Conservation (phyloP, 2,888 invertebrate species). For the Acanthopleura granulata region DNA sequence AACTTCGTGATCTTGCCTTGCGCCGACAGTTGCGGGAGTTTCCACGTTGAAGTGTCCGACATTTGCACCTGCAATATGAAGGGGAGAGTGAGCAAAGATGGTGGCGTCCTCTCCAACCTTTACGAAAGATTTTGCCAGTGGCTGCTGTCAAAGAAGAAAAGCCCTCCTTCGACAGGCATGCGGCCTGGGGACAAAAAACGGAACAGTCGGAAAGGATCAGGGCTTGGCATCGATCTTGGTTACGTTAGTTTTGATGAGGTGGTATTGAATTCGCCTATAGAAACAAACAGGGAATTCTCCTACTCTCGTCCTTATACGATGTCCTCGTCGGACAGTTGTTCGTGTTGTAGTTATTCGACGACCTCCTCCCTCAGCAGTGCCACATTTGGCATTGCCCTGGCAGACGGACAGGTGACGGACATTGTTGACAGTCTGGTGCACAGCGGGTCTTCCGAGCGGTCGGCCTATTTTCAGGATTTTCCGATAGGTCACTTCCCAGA, state of each 20-base stretch:
- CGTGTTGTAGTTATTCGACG: conserved; percentile 17
- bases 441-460: background rate
- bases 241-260: conserved; percentile 21
- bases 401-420: conserved; percentile 1
- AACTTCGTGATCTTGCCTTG: conserved; percentile 34
- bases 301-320: background rate
- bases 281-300: background rate
- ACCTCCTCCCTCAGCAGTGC: conserved; percentile 10
- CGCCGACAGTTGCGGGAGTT: background rate
- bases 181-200: background rate
- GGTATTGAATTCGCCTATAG: background rate
- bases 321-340: conserved; percentile 3
- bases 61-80: background rate
- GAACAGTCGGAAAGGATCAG: background rate
- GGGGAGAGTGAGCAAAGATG: conserved; percentile 6
- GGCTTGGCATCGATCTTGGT: background rate
- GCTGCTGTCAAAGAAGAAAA: conserved; percentile 28
- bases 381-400: background rate
- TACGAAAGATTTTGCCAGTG: conserved; percentile 37
- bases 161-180: background rate
- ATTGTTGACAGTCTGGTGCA: background rate
- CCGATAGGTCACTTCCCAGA: no score
- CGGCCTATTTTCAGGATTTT: background rate
- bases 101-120: conserved; percentile 32
- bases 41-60: conserved; percentile 14